Conservation (phyloP, 1,140 invertebrate species). For the Neelides sp. region DNA sequence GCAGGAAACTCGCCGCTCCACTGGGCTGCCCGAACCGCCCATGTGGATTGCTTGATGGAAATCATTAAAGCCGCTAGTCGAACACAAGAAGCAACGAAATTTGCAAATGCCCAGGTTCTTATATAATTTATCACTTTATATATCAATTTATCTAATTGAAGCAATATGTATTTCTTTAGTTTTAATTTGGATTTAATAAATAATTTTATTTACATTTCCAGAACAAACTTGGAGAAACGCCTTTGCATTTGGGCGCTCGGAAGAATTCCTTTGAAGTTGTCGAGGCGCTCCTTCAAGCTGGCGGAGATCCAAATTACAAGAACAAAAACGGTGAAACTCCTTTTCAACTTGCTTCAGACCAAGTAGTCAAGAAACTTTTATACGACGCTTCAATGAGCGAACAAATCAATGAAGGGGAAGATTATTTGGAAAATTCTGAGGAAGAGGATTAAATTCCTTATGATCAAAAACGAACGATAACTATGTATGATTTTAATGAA, state of each 20-base stretch:
- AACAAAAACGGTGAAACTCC: slow-evolving; percentile 46
- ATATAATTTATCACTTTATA: slow-evolving; percentile 5
- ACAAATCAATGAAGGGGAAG: not conserved
- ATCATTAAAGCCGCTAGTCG: slow-evolving; percentile 30
- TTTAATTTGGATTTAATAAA: slow-evolving; percentile 8
- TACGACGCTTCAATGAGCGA: slow-evolving; percentile 9
- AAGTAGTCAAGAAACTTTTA: slow-evolving; percentile 37
- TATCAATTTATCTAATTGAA: not conserved
- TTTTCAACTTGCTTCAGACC: slow-evolving; percentile 42
- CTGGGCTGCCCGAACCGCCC: slow-evolving; percentile 52
- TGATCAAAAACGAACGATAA: too few species aligned
- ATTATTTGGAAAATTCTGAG: slow-evolving; percentile 12
- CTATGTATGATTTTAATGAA: too few species aligned
- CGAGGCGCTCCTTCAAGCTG: slow-evolving; percentile 45
- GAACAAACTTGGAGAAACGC: slow-evolving; percentile 52
- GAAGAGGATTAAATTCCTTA: slow-evolving; percentile 13
- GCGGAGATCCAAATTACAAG: slow-evolving; percentile 42
- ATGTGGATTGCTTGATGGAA: slow-evolving; percentile 42
- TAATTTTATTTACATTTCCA: slow-evolving; percentile 24
- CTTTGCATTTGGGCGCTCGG: slow-evolving; percentile 44
- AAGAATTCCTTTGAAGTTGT: slow-evolving; percentile 49
- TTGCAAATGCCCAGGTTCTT: slow-evolving; percentile 40
- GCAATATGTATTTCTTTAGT: slow-evolving; percentile 7
- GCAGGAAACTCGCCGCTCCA: slow-evolving; percentile 55
- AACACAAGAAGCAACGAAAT: slow-evolving; percentile 33